phyloP scores from a whole-genome alignment of 1,140 invertebrate genomes.

The Whitmania pigra region DNA sequence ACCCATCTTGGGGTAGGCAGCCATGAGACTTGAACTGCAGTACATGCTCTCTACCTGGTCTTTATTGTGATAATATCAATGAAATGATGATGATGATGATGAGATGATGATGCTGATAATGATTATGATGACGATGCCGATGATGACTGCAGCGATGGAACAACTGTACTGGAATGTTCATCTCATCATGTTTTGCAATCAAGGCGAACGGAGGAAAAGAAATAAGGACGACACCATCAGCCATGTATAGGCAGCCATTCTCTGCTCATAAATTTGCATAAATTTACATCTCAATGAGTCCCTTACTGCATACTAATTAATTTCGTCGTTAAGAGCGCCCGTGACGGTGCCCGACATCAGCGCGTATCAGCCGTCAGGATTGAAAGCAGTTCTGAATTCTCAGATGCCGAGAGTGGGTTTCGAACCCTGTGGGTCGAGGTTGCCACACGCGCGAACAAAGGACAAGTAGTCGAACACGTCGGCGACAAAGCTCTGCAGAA shows the following conservation, averaged over 20 bases:
- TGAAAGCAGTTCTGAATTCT: no score
- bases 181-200: not conserved
- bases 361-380: no score
- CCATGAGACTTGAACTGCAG: constrained; percentile 11
- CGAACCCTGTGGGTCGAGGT: no score
- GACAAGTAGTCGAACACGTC: no score
- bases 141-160: not conserved
- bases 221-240: not conserved
- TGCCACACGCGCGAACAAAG: no score
- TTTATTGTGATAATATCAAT: not conserved
- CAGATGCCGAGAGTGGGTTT: no score
- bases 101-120: not conserved
- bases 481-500: no score
- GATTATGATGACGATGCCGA: not conserved
- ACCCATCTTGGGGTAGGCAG: not conserved
- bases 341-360: no score
- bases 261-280: no score
- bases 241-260: not conserved
- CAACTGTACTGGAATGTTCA: not conserved
- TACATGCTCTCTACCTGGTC: not conserved
- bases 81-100: constrained; percentile 2
- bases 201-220: not conserved
- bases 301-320: no score
- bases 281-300: no score
- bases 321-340: no score